Evolutionary conservation across 37 sponge, comb jelly and placozoan genomes (phyloP), one percentile per base, ranked within the genome.

Genomic region (Oopsacas minuta): DNA sequence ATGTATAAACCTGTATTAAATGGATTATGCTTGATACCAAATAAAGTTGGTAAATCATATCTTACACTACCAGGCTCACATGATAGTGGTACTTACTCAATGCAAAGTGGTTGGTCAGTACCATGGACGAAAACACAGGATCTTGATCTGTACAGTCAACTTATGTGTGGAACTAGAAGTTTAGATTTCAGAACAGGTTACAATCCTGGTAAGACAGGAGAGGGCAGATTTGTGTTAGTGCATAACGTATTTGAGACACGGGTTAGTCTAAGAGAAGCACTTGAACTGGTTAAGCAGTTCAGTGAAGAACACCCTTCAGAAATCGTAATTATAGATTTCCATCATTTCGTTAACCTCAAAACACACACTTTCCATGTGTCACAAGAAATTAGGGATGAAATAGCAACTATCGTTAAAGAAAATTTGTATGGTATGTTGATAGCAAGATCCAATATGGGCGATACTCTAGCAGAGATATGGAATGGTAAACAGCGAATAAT

Each of bases 121-220:
- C 75, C 75, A 61, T 61, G 75, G 75, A 61, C 75, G 30, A 61
- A n/a, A 61, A 61, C 75, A 25, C 75, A 61, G 75, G 28, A n/a
- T 61, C 30, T n/a, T 25, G 75, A n/a, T n/a, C 28, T 61, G 75
- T 61, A 61, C 30, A n/a, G 28, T 61, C 75, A 61, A 34, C 75
- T 61, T 5, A 61, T 61, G 75, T 32, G 1, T 25, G 75, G 75
- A 25, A 3, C 28, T 34, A 10, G 75, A 3, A 61, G 75, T n/a
- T n/a, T 61, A 34, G 75, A 61, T n/a, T 61, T 61, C 75, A 3
- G 75, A 3, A 61, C 75, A 25, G 75, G 75, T 25, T 61, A 32
- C 75, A 25, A 3, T 20, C 75, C 75, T 25, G 75, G 75, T 5
- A 3, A 3, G 75, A 10, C 28, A 12, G 75, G 75, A 3, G 75